Base-by-base conservation (phyloP, 2,888 invertebrate genomes). In the Steinernema carpocapsae region DNA sequence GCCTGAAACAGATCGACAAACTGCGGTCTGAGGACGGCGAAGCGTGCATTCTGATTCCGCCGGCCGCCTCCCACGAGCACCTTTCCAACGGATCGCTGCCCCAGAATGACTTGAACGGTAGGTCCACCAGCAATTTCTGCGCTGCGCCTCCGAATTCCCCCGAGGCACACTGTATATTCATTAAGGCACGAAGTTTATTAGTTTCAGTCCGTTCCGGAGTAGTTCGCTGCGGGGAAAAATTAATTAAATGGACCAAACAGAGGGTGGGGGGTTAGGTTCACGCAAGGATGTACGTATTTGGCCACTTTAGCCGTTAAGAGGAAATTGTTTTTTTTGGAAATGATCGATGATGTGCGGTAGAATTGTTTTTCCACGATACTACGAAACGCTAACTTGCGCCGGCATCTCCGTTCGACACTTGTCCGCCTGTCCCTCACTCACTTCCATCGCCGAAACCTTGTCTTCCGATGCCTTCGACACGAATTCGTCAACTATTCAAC, bases 1-100 rank as follows among this genome's bases (percentile, higher is more conserved):
- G 64, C 10, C 64, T 64, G 29, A 64, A 64, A n/a, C 64, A 64
- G 64, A 64, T 64, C 64, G 64, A 64, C 64, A 64, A 64, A 64
- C 22, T 64, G 29, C 64, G 19, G 17, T 64, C 64, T 2, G 32
- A 64, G 26, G 64, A 64, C 64, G 37, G 64, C 64, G 64, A 64
- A n/a, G 64, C 29, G 64, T 64, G 64, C 32, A 64, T 6, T 6
- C 37, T 64, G 64, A 64, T 64, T 64, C 64, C 64, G 32, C 14
- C 32, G 17, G 17, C 26, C 29, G 17, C 29, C 17, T 29, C 29
- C 64, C 17, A 32, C 17, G 29, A 22, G 37, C 17, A 19, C 14
- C 56, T 29, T 32, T 26, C 64, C 1, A 64, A 64, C 32, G 64
- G 64, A 29, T 1, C 32, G 12, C n/a, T 64, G 64, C 17, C 64